Percentiles rank a stretch among this genome's conserved stretches.
phyloP scores from a whole-genome alignment of 2,888 invertebrate species.

The Thecocarcelia acutangulata region DNA sequence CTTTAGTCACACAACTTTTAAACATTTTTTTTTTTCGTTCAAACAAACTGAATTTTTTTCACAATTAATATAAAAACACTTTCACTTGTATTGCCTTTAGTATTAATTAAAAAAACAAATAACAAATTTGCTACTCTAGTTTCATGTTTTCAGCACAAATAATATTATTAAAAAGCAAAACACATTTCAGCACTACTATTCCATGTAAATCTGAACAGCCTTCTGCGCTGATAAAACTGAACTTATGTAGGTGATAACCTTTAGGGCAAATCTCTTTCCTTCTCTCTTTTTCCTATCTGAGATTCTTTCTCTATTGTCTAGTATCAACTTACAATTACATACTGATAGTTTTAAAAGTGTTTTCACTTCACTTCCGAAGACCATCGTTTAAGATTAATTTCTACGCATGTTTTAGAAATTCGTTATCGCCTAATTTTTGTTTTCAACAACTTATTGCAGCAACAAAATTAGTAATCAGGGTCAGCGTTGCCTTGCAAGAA shows the following conservation, averaged over 20 bases:
- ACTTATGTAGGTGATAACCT: slow-evolving; percentile 46
- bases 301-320: background rate
- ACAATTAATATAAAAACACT: background rate
- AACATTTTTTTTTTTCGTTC: slow-evolving; percentile 53
- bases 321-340: background rate
- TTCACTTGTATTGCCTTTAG: slow-evolving; percentile 12
- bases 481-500: too few species aligned
- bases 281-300: background rate
- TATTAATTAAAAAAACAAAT: too few species aligned
- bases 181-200: background rate
- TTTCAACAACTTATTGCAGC: background rate
- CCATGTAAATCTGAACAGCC: background rate
- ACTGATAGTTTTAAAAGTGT: background rate
- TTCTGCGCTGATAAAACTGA: slow-evolving; percentile 38
- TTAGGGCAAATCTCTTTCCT: background rate
- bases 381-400: background rate
- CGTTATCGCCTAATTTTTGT: background rate
- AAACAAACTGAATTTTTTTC: slow-evolving; percentile 4
- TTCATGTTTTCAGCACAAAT: background rate
- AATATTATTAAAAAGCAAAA: background rate
- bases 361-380: slow-evolving; percentile 1
- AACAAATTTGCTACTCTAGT: background rate
- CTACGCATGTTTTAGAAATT: background rate
- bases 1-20: slow-evolving; percentile 60
- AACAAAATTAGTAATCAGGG: too few species aligned